Conservation (phyloP, 2,797 vertebrate genomes). For the Otolemur crassicaudatus region DNA sequence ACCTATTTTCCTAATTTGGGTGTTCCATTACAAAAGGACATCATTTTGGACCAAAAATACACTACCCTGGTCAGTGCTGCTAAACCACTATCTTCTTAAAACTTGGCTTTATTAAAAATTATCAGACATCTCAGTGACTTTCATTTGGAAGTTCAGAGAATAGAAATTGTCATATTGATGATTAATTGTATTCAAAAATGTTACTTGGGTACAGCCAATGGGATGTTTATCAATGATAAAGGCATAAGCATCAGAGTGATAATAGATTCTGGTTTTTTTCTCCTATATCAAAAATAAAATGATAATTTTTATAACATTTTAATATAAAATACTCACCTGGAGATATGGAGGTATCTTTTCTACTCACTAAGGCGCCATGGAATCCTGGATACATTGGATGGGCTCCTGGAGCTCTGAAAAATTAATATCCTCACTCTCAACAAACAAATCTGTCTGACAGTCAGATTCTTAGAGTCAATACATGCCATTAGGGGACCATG, state of each 20-base stretch:
- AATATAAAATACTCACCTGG: not conserved
- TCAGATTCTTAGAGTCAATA: conserved; percentile 16
- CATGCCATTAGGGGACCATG: not conserved
- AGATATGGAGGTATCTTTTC: not conserved
- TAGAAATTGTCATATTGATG: conserved; percentile 65
- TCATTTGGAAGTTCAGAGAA: conserved; percentile 42
- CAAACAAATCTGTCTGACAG: not conserved
- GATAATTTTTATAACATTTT: not conserved
- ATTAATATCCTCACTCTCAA: not conserved
- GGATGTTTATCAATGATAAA: not conserved
- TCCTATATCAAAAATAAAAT: not conserved
- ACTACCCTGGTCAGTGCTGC: not conserved
- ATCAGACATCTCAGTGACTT: conserved; percentile 53
- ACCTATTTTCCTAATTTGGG: conserved; percentile 14
- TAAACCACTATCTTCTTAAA: conserved; percentile 49
- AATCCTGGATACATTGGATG: not conserved
- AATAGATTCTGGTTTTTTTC: not conserved
- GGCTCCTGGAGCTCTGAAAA: not conserved
- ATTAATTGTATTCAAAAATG: not conserved
- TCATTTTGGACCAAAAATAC: conserved; percentile 29
- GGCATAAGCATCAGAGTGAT: not conserved
- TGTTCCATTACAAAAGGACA: conserved; percentile 18
- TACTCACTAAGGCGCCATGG: not conserved
- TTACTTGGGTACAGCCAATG: not conserved
- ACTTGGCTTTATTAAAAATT: conserved; percentile 54